These are phyloP conservation scores for Thripadectes ignobilis DNA, from an alignment of 2,797 vertebrate genomes.

Conservation along the genomic window DNA sequence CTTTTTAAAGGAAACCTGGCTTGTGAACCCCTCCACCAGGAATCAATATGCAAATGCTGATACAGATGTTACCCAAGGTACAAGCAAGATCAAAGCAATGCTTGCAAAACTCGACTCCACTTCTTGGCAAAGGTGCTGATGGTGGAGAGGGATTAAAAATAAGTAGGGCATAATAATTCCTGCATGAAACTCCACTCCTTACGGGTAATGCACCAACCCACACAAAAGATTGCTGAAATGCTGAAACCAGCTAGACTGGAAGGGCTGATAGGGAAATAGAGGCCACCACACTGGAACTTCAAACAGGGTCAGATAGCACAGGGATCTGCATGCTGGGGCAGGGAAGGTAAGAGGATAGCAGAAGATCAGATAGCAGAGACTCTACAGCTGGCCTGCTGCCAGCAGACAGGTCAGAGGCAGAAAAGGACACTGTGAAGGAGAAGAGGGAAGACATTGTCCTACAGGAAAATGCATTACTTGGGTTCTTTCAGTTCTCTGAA, in stretches of 20 bases:
- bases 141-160: constrained; percentile 37
- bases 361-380: background rate
- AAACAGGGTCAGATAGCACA: constrained; percentile 19
- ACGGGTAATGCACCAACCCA: background rate
- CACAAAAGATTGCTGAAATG: constrained; percentile 6
- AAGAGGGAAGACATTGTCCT: background rate
- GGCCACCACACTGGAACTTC: background rate
- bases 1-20: background rate
- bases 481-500: background rate
- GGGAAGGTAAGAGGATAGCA: constrained; percentile 43
- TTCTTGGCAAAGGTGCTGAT: constrained; percentile 39
- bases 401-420: background rate
- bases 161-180: constrained; percentile 33
- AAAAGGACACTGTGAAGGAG: background rate
- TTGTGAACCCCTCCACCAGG: background rate
- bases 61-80: constrained; percentile 14
- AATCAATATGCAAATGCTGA: constrained; percentile 8
- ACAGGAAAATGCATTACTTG: background rate
- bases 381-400: background rate
- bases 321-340: background rate
- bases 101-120: background rate
- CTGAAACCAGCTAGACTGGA: constrained; percentile 36
- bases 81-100: constrained; percentile 11
- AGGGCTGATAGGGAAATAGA: constrained; percentile 15
- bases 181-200: constrained; percentile 45